Conservation (phyloP, 2,888 invertebrate genomes). For the Patella caerulea region DNA sequence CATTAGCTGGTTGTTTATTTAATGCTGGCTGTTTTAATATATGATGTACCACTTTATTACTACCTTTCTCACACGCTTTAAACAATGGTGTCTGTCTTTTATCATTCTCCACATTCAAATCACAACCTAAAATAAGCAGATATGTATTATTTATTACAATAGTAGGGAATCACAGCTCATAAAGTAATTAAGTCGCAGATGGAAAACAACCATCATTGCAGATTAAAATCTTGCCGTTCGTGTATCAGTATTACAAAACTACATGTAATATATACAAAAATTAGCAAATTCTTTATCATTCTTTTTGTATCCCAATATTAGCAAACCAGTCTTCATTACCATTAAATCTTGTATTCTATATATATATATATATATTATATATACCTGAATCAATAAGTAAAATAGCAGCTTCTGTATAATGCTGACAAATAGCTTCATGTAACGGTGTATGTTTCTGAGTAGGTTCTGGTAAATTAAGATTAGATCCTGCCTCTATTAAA, state of each 20-base stretch:
- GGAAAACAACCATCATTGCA: too few species aligned
- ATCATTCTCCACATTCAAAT: slow-evolving; percentile 55
- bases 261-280: too few species aligned
- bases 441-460: slow-evolving; percentile 51
- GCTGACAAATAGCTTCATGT: slow-evolving; percentile 61
- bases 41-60: slow-evolving; percentile 52
- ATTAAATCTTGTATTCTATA: too few species aligned
- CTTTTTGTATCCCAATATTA: too few species aligned
- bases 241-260: too few species aligned
- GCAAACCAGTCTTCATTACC: too few species aligned
- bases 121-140: slow-evolving; percentile 57
- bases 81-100: slow-evolving; percentile 61
- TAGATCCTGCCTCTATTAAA: slow-evolving; percentile 60
- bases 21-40: slow-evolving; percentile 53
- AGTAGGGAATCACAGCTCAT: too few species aligned
- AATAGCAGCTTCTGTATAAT: slow-evolving; percentile 58
- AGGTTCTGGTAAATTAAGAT: slow-evolving; percentile 55
- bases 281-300: too few species aligned
- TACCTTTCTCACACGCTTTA: slow-evolving; percentile 64
- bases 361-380: slow-evolving; percentile 36
- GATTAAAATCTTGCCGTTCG: too few species aligned
- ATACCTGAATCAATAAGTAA: slow-evolving; percentile 64
- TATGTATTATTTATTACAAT: too few species aligned
- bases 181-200: too few species aligned
- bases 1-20: slow-evolving; percentile 42